Base-by-base conservation (phyloP, 64 coral and sea anemone genomes). In the Trachythela sp. region DNA sequence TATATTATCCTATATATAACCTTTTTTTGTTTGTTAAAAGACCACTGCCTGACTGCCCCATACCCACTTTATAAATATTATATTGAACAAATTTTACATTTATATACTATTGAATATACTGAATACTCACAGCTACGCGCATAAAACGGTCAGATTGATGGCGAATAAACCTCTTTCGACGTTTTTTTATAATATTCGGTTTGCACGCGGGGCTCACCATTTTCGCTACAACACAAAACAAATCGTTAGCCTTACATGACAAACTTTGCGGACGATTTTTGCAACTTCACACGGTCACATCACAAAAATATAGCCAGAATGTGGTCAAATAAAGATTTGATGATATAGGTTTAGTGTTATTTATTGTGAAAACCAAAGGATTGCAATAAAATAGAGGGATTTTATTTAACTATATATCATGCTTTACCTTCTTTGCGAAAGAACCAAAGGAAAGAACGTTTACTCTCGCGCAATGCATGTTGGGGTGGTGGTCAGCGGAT, bases 81-180 rank as follows among this genome's bases (percentile, higher is more conserved):
- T n/a, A n/a, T n/a, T n/a, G n/a, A n/a, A n/a, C n/a, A n/a, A n/a
- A n/a, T n/a, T n/a, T n/a, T n/a, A n/a, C n/a, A n/a, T n/a, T n/a
- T n/a, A n/a, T n/a, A n/a, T n/a, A n/a, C n/a, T 45, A 45, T 45
- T 45, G 42, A 45, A 45, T 45, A 45, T 11, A 45, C n/a, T n/a
- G 3, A 59, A 54, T 24, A 89, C 95, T 72, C 84, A 98, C 95
- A 91, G 86, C 92, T 13, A 98, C 93, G 86, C 94, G 84, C 70
- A 86, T 56, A 85, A 87, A 98, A 60, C 95, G 86, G 87, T 98
- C 95, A 91, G 95, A 98, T 89, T 98, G 95, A 89, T 98, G 95
- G 37, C 95, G 90, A 71, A 98, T 98, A 84, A 98, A 98, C 71
- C 85, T 94, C 87, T 98, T 98, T 77, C 49, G 87, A n/a, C 95